phyloP scores from a whole-genome alignment of 2,888 invertebrate genomes.

The Trichacis sp. region DNA sequence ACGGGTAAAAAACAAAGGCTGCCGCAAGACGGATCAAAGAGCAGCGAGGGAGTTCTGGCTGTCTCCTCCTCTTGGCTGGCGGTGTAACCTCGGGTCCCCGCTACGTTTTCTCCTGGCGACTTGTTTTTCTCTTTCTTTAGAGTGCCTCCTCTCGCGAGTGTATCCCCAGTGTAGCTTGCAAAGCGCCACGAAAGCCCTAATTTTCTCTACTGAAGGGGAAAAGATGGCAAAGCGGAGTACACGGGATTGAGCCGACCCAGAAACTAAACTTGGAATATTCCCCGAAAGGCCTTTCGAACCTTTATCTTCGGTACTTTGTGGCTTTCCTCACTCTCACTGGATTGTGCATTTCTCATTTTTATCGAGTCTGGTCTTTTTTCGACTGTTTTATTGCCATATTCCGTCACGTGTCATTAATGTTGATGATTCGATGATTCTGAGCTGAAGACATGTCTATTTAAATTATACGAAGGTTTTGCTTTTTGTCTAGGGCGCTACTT shows the following conservation, averaged over 20 bases:
- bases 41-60: slow-evolving; percentile 26
- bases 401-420: too few species aligned
- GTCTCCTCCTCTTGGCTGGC: slow-evolving; percentile 22
- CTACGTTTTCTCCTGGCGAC: slow-evolving; percentile 11
- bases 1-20: slow-evolving; percentile 54
- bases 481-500: too few species aligned
- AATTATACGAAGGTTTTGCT: too few species aligned
- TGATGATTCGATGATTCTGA: too few species aligned
- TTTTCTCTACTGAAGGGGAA: slow-evolving; percentile 20
- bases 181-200: slow-evolving; percentile 27
- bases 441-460: too few species aligned
- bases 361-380: neutral
- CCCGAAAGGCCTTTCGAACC: slow-evolving; percentile 20
- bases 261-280: slow-evolving; percentile 25
- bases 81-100: slow-evolving; percentile 25
- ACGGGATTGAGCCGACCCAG: slow-evolving; percentile 20
- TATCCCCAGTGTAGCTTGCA: neutral
- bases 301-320: slow-evolving; percentile 44
- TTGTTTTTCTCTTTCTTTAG: neutral
- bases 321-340: too few species aligned
- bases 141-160: too few species aligned
- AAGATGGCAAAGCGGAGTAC: slow-evolving; percentile 14
- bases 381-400: neutral
- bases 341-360: neutral
- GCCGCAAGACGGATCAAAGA: slow-evolving; percentile 52